Conservation (phyloP, 2,888 invertebrate genomes). For the Piscicola geometra region DNA sequence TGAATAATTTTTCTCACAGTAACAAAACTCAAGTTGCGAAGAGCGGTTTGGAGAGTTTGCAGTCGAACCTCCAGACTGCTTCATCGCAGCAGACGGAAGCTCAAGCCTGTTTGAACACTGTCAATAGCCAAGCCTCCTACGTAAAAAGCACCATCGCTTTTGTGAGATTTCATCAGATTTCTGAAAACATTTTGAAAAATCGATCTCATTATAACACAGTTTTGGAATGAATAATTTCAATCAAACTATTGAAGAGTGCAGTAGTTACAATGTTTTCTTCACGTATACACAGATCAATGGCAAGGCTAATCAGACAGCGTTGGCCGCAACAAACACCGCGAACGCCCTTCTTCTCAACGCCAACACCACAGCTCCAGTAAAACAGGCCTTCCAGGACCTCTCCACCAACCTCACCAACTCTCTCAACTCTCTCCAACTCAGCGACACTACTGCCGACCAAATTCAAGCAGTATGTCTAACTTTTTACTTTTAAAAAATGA, state of each 20-base stretch:
- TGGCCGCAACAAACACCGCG: background rate
- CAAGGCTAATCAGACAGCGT: slow-evolving; percentile 20
- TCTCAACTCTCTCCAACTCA: slow-evolving; percentile 9
- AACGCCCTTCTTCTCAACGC: slow-evolving; percentile 7
- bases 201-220: too few relatives aligned
- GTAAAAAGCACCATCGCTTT: background rate
- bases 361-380: slow-evolving; percentile 6
- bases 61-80: background rate
- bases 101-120: background rate
- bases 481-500: too few relatives aligned
- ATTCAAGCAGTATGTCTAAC: background rate
- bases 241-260: too few relatives aligned
- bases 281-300: background rate
- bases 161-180: too few relatives aligned
- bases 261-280: too few relatives aligned
- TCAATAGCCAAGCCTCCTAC: background rate
- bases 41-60: background rate
- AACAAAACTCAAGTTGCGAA: slow-evolving; percentile 14
- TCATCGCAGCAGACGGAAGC: background rate
- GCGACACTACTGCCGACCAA: background rate
- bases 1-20: background rate
- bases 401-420: background rate
- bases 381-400: slow-evolving; percentile 17
- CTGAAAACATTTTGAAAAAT: too few relatives aligned
- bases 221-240: too few relatives aligned